Percentiles rank a stretch among this genome's conserved stretches.
These are phyloP conservation scores for Trichomalopsis sarcophagae DNA, from an alignment of 1,140 invertebrate genomes.

Conservation along the genomic window DNA sequence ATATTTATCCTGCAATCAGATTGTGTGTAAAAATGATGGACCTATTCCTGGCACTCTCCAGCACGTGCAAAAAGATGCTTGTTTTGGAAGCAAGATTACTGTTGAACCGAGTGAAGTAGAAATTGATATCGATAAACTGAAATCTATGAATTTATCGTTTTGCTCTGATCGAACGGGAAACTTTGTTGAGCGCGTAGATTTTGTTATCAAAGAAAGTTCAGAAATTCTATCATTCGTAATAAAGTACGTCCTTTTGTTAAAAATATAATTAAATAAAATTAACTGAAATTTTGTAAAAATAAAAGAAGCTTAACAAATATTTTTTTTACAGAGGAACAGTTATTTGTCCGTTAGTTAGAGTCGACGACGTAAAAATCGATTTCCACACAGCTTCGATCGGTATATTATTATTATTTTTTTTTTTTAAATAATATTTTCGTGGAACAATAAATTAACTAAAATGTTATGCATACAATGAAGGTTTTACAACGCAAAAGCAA, in stretches of 20 bases:
- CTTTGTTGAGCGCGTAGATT: constrained; percentile 66
- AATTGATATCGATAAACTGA: constrained; percentile 57
- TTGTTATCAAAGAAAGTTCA: constrained; percentile 64
- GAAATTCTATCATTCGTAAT: constrained; percentile 62
- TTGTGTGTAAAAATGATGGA: constrained; percentile 62
- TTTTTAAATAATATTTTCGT: not conserved
- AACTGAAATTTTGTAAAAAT: not conserved
- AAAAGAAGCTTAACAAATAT: not conserved
- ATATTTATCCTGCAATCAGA: constrained; percentile 49
- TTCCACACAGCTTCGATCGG: constrained; percentile 69
- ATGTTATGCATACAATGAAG: constrained; percentile 49
- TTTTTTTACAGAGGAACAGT: constrained; percentile 67
- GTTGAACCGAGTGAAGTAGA: constrained; percentile 54
- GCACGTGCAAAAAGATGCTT: constrained; percentile 51
- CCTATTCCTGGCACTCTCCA: constrained; percentile 62
- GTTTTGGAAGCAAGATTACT: constrained; percentile 61
- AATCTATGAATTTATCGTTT: constrained; percentile 63
- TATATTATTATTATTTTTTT: constrained; percentile 43
- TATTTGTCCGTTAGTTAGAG: constrained; percentile 69
- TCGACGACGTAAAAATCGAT: constrained; percentile 64
- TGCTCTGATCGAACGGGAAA: constrained; percentile 62
- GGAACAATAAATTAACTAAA: not conserved
- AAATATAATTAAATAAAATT: not conserved
- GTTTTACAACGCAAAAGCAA: constrained; percentile 59
- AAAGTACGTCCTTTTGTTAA: constrained; percentile 56